phyloP scores from a whole-genome alignment of 2,113 vertebrate species.

The Poeciliopsis turrubarensis region DNA sequence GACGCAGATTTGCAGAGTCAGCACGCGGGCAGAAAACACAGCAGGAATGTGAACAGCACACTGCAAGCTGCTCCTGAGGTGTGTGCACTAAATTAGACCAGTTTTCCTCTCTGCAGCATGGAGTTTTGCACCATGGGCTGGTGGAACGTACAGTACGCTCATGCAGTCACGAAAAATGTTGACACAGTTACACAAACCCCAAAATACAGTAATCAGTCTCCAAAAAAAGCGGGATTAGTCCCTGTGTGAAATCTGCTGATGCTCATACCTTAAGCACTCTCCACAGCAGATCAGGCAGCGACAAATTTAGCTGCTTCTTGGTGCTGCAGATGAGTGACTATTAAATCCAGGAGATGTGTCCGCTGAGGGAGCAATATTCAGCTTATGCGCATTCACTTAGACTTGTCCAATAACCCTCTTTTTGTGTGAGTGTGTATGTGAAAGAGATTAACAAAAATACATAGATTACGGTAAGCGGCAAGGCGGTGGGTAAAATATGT shows the following conservation, averaged over 20 bases:
- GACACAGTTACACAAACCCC: conserved; percentile 7
- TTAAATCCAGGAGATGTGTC: conserved; percentile 61
- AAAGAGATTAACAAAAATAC: conserved; percentile 10
- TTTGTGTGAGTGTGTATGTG: conserved; percentile 15
- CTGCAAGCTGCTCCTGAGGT: conserved; percentile 35
- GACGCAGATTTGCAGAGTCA: conserved; percentile 62
- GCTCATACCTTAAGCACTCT: conserved; percentile 42
- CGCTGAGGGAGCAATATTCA: conserved; percentile 34
- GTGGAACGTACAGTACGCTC: neutral
- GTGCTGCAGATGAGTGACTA: conserved; percentile 47
- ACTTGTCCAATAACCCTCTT: conserved; percentile 30
- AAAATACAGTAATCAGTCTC: conserved; percentile 4
- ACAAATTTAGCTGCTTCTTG: conserved; percentile 61
- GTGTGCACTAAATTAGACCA: conserved; percentile 20
- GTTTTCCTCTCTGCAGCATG: conserved; percentile 19
- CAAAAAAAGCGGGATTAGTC: conserved; percentile 42
- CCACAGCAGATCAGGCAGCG: conserved; percentile 36
- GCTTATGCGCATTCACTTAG: conserved; percentile 44
- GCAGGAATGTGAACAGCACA: conserved; percentile 20
- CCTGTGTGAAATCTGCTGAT: conserved; percentile 25
- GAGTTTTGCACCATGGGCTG: neutral
- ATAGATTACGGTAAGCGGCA: conserved; percentile 34
- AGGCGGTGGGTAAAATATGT: conserved; percentile 31
- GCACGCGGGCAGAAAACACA: conserved; percentile 42
- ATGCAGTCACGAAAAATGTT: neutral